A percentile compares a stretch with the other conserved stretches of the same genome.
Conservation (phyloP, 2,797 vertebrate species). For the Gallirallus australis region DNA sequence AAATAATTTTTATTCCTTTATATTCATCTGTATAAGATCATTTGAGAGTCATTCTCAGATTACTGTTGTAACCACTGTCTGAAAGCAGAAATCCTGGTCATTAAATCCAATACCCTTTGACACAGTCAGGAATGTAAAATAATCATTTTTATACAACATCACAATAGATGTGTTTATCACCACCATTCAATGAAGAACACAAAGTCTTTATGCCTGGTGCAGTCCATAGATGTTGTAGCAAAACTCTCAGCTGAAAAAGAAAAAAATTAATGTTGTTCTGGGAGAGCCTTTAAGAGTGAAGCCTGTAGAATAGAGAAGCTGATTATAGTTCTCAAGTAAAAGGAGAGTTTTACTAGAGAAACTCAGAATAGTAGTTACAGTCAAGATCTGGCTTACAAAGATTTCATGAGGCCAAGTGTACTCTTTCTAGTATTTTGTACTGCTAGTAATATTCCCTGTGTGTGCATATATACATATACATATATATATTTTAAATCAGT, state of each 20-base stretch:
- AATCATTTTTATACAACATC: not conserved
- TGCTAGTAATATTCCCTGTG: not conserved
- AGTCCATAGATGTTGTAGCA: not conserved
- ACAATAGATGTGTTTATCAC: not conserved
- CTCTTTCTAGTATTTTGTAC: not conserved
- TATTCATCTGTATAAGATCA: not conserved
- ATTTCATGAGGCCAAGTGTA: not conserved
- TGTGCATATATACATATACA: too few species aligned
- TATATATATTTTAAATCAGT: not conserved
- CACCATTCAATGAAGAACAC: not conserved
- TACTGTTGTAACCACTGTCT: not conserved
- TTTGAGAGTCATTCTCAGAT: not conserved
- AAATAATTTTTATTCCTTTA: not conserved
- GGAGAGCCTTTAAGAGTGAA: not conserved
- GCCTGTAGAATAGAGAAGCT: not conserved
- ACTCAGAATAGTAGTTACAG: not conserved
- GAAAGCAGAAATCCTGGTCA: not conserved
- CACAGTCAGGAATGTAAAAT: not conserved
- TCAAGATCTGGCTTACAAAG: not conserved
- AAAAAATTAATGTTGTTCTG: not conserved
- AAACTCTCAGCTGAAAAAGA: not conserved
- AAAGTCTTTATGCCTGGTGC: not conserved
- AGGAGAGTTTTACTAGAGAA: not conserved
- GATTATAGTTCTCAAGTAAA: not conserved
- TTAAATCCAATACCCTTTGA: not conserved